These are phyloP conservation scores for Ligdia adustata DNA, from an alignment of 2,888 invertebrate genomes.

Conservation along the genomic window DNA sequence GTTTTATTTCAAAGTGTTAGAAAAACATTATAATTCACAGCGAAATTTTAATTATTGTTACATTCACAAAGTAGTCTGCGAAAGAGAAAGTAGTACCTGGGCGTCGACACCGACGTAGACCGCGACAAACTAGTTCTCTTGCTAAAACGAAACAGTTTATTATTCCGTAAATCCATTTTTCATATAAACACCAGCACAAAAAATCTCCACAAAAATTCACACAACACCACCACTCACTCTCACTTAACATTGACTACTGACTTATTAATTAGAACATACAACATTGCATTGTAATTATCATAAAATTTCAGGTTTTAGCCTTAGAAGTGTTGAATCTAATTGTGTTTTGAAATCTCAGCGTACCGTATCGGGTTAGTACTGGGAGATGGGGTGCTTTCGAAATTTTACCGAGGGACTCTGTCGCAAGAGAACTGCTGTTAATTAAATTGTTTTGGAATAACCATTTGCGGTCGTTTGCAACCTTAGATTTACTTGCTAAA, in stretches of 20 bases:
- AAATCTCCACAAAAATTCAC: conserved; percentile 41
- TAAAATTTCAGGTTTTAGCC: conserved; percentile 80
- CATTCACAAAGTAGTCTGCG: too few relatives aligned
- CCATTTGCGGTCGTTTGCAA: conserved; percentile 32
- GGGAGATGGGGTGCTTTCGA: conserved; percentile 51
- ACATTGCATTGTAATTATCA: conserved; percentile 77
- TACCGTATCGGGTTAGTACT: conserved; percentile 38
- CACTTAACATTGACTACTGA: conserved; percentile 67
- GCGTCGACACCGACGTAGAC: conserved; percentile 70
- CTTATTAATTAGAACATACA: conserved; percentile 71
- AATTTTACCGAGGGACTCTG: conserved; percentile 44
- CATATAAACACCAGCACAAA: too few relatives aligned
- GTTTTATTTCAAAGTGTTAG: too few relatives aligned
- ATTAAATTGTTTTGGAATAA: conserved; percentile 43
- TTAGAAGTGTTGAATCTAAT: conserved; percentile 68
- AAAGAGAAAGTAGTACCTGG: conserved; percentile 57
- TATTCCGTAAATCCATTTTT: conserved; percentile 74
- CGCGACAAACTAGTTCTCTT: conserved; percentile 64
- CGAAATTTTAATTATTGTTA: neutral
- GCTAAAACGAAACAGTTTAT: conserved; percentile 59
- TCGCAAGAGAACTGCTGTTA: conserved; percentile 57
- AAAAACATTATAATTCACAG: too few relatives aligned
- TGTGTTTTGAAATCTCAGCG: conserved; percentile 65
- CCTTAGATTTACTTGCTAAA: conserved; percentile 18
- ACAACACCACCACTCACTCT: conserved; percentile 70